phyloP scores from a whole-genome alignment of 1,140 invertebrate species.

The Eupristina koningsbergeri region DNA sequence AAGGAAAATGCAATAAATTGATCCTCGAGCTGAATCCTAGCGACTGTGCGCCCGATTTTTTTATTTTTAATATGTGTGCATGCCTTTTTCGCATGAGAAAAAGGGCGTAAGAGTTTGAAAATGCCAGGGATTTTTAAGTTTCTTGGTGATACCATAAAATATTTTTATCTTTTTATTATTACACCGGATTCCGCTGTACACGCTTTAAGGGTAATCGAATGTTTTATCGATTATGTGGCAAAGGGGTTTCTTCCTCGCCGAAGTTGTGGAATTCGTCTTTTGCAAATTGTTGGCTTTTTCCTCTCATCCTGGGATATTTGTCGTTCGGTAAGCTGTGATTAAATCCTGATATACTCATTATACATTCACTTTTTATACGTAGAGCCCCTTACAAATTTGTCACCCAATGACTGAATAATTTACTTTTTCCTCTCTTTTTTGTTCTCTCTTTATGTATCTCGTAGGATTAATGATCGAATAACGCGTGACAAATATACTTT shows the following conservation, averaged over 20 bases:
- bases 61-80: neutral
- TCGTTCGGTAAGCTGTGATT: neutral
- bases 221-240: slow-evolving; percentile 25
- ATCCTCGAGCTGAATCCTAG: neutral
- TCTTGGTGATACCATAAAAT: neutral
- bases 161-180: neutral
- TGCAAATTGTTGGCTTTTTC: neutral
- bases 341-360: neutral
- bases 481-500: neutral
- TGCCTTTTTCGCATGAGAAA: neutral
- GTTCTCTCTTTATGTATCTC: neutral
- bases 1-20: neutral
- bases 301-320: neutral
- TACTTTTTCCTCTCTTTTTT: too few species aligned
- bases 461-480: neutral
- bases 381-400: neutral
- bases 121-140: neutral
- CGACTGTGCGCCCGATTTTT: neutral
- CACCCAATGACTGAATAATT: too few species aligned
- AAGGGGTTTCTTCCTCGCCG: slow-evolving; percentile 3
- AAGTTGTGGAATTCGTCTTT: slow-evolving; percentile 12
- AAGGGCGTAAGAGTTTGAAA: too few species aligned
- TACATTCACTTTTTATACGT: neutral
- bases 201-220: slow-evolving; percentile 7
- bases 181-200: neutral